Evolutionary conservation across 2,113 vertebrate species (phyloP).

Genomic region (Oncorhynchus clarkii): DNA sequence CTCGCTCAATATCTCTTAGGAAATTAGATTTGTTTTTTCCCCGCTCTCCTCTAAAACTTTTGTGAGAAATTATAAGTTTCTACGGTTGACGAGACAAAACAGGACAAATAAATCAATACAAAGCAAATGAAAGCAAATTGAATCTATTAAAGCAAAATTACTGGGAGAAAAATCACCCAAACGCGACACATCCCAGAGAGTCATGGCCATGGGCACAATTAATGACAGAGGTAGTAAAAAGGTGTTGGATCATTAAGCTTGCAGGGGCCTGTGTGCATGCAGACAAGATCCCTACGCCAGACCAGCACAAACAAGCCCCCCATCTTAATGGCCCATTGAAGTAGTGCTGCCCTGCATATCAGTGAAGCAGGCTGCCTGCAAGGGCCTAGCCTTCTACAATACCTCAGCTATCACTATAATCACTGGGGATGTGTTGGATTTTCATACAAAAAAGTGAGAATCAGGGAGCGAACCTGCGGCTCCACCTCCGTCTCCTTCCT

Average conservation of each 20-base stretch:
- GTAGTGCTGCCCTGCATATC: background rate
- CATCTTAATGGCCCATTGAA: conserved; percentile 3
- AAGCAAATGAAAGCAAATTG: conserved; percentile 74
- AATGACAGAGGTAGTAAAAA: conserved; percentile 55
- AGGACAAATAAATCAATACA: conserved; percentile 71
- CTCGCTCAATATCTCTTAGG: conserved; percentile 61
- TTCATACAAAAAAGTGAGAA: background rate
- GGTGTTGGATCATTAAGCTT: conserved; percentile 60
- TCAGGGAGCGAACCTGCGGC: background rate
- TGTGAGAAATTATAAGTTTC: conserved; percentile 66
- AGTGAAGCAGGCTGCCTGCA: background rate
- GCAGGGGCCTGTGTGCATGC: background rate
- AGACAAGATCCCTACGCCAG: conserved; percentile 19
- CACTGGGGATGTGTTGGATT: conserved; percentile 37
- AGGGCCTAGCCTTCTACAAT: conserved; percentile 16
- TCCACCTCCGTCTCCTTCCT: conserved; percentile 16
- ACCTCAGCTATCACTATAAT: conserved; percentile 32
- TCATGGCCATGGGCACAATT: conserved; percentile 52
- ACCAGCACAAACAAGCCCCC: conserved; percentile 37
- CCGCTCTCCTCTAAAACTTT: conserved; percentile 41
- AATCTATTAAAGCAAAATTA: conserved; percentile 70
- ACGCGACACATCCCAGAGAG: conserved; percentile 39
- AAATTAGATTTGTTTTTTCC: conserved; percentile 56
- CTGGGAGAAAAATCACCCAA: conserved; percentile 40
- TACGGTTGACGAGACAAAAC: conserved; percentile 64